Percentiles rank a stretch among this genome's conserved stretches.
Conservation (phyloP, 2,797 vertebrate genomes). For the Phrynocephalus guinanensis region DNA sequence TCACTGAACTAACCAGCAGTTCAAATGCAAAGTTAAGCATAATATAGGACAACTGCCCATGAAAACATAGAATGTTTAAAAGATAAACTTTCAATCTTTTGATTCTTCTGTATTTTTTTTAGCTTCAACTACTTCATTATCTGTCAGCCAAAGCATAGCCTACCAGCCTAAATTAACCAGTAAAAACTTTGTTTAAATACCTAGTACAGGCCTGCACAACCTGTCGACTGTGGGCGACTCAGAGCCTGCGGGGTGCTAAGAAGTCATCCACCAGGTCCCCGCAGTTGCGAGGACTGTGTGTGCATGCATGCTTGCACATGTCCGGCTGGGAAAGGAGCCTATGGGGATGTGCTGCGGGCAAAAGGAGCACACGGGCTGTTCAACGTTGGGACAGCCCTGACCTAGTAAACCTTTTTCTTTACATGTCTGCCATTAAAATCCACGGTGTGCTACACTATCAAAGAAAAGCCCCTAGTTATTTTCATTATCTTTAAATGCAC, state of each 20-base stretch:
- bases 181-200: background rate
- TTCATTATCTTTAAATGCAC: slow-evolving; percentile 11
- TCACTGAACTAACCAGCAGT: too few relatives aligned
- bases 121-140: slow-evolving; percentile 23
- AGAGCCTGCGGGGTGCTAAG: too few relatives aligned
- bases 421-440: slow-evolving; percentile 24
- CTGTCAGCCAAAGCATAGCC: background rate
- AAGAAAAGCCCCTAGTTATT: slow-evolving; percentile 8
- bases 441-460: slow-evolving; percentile 10
- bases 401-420: background rate
- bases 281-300: too few relatives aligned
- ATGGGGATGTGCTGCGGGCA: too few relatives aligned
- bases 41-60: slow-evolving; percentile 12
- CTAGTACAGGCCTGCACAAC: too few relatives aligned
- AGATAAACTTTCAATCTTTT: background rate
- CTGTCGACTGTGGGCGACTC: too few relatives aligned
- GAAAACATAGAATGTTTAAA: slow-evolving; percentile 11
- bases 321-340: too few relatives aligned
- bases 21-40: background rate
- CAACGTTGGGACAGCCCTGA: background rate
- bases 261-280: too few relatives aligned
- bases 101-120: slow-evolving; percentile 21
- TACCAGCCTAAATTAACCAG: background rate
- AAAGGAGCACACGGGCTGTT: too few relatives aligned
- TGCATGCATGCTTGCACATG: too few relatives aligned